Base-by-base conservation (phyloP, 2,797 vertebrate genomes). In the Gadopsis marmoratus region DNA sequence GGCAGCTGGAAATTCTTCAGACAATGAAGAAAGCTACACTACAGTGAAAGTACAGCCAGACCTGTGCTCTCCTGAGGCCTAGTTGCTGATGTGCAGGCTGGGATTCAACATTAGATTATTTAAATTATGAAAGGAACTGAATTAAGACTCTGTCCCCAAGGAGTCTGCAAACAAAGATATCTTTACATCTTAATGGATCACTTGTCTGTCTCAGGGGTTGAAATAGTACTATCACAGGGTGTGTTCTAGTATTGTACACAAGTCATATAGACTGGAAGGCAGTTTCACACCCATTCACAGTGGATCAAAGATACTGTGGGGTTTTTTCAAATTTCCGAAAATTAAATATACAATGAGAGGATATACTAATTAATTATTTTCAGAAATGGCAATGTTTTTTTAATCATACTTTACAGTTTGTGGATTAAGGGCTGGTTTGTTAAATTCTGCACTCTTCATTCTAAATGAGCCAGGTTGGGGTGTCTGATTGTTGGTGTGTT, bases 31-130 rank as follows among this genome's bases (percentile, higher is more conserved):
- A 59, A 66, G 54, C 67, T 19, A 16, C 10, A 37, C 31, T n/a
- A 43, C 8, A 12, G 51, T 26, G n/a, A 81, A 16, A 29, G 50
- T 11, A 53, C 17, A 59, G 56, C 47, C 29, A 71, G 64, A 70
- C 35, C 11, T 14, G 23, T 3, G 62, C 50, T 68, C 74, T 65
- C 76, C 68, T 48, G 76, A 85, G 68, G 58, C 37, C 39, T 1
- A 1, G 17, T 43, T 37, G 35, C 62, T 73, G 66, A 85, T 80
- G 48, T 58, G 62, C 47, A 72, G 59, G 21, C 55, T 65, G 41
- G 50, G 67, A 79, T 76, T 83, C 53, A 79, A 76, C 54, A 88
- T 84, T 71, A 84, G 53, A 89, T 64, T 33, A 82, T 85, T 83
- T 86, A 75, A 88, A 90, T 77, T 50, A 82, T 75, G 71, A 72